These are phyloP conservation scores for Takifugu bimaculatus DNA, from an alignment of 2,113 vertebrate genomes.

Conservation along the genomic window DNA sequence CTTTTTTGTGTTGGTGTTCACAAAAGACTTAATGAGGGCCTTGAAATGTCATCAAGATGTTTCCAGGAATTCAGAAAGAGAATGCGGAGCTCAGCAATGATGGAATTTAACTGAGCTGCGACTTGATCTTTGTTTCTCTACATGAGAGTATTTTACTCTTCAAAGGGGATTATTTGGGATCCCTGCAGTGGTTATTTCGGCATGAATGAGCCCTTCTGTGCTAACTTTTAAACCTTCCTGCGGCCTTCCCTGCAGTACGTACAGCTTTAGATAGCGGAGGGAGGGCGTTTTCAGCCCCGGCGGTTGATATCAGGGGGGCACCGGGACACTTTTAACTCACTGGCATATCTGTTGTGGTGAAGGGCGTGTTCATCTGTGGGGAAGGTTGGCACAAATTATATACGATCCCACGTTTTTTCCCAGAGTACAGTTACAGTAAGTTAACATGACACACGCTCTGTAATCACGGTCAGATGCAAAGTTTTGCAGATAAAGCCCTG, in stretches of 20 bases:
- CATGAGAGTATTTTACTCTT: conserved; percentile 36
- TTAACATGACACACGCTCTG: conserved; percentile 56
- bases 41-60: conserved; percentile 21
- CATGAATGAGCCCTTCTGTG: conserved; percentile 17
- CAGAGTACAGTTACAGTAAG: conserved; percentile 65
- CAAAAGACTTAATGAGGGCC: conserved; percentile 52
- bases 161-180: conserved; percentile 16
- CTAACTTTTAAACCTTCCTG: conserved; percentile 11
- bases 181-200: conserved; percentile 4
- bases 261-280: conserved; percentile 43
- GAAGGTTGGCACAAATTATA: conserved; percentile 63
- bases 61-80: conserved; percentile 49
- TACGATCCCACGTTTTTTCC: conserved; percentile 53
- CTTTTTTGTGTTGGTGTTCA: conserved; percentile 43
- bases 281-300: conserved; percentile 31
- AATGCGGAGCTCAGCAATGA: conserved; percentile 54
- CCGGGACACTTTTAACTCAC: conserved; percentile 56
- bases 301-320: conserved; percentile 35
- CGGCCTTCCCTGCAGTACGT: conserved; percentile 38
- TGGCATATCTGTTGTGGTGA: conserved; percentile 61
- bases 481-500: conserved; percentile 40
- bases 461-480: conserved; percentile 69
- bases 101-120: conserved; percentile 45
- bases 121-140: conserved; percentile 49
- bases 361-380: conserved; percentile 70